Percentiles rank a stretch among this genome's conserved stretches.
Evolutionary conservation across 2,888 invertebrate species (phyloP).

Genomic region (Eilema sororculum): DNA sequence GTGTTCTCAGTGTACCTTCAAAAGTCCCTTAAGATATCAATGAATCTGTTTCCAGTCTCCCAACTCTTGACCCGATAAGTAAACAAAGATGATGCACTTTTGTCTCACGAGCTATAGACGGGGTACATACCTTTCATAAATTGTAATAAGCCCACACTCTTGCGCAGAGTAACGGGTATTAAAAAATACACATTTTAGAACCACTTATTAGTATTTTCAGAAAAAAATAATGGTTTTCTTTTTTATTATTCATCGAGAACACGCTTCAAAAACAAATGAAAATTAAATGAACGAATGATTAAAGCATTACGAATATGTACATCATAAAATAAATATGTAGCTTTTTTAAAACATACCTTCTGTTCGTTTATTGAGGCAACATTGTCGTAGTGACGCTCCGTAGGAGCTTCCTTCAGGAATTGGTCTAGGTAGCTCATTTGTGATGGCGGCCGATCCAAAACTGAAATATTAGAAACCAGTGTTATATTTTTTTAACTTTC

Average conservation of each 20-base stretch:
- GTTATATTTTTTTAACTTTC: constrained; percentile 4
- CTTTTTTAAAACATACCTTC: constrained; percentile 68
- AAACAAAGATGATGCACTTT: too few species aligned
- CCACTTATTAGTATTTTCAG: background rate
- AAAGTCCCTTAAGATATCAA: background rate
- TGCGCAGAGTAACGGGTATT: background rate
- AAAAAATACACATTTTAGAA: too few species aligned
- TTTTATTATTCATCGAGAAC: constrained; percentile 25
- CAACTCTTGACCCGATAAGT: too few species aligned
- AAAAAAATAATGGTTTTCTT: background rate
- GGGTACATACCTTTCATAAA: too few species aligned
- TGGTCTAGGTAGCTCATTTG: constrained; percentile 97
- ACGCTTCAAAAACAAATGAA: constrained; percentile 28
- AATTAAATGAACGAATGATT: constrained; percentile 40
- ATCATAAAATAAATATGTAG: constrained; percentile 14
- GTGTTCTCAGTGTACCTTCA: constrained; percentile 26
- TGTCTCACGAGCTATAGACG: too few species aligned
- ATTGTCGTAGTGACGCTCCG: constrained; percentile 82
- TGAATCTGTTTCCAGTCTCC: background rate
- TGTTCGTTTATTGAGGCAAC: constrained; percentile 80
- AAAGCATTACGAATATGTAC: constrained; percentile 30
- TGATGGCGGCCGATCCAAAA: constrained; percentile 95
- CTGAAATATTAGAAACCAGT: constrained; percentile 79
- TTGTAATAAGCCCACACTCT: too few species aligned
- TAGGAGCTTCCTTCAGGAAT: constrained; percentile 92